Evolutionary conservation across 2,888 invertebrate species (phyloP), one percentile per base, ranked within the genome.

Genomic region (Apodemia zela): DNA sequence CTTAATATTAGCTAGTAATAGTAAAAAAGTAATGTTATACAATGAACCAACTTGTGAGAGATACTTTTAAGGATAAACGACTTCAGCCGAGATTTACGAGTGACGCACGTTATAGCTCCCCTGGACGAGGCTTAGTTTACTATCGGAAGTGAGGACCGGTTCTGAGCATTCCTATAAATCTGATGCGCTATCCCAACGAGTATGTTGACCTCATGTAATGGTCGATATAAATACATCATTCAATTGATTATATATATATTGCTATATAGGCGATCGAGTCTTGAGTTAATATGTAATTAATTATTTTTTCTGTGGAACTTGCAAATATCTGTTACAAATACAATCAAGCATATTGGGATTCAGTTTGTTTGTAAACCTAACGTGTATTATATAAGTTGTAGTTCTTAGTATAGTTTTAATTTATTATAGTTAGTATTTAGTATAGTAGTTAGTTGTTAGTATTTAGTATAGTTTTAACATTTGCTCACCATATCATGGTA

Each of bases 71-170:
- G 61, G 60, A 63, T 47, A 62, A 64, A 63, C 18, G 45, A 61
- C 21, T 61, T 60, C 59, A 60, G 38, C 45, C 57, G 66, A 64
- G 65, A 65, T 65, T 66, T 61, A 62, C 61, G 63, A 63, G 67
- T 72, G 71, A 71, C 68, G 66, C 66, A 69, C 66, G 60, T 61
- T 60, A 66, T 63, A 59, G 66, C 65, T n/a, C n/a, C 67, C 61
- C 63, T 65, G 62, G 61, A 45, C 33, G 63, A 62, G 63, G 66
- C 67, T 66, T 64, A 67, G 67, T 63, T 65, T 69, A 65, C 71
- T 73, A 74, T 81, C 87, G 87, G 88, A 89, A 86, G 80, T 80
- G 69, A 67, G 71, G 77, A 82, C 81, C 82, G 85, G 85, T 83
- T 83, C 74, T 71, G 68, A 75, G 74, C 84, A 87, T 88, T 87